These are phyloP conservation scores for Hystrix brachyura DNA, from an alignment of 2,113 vertebrate species.

Conservation along the genomic window DNA sequence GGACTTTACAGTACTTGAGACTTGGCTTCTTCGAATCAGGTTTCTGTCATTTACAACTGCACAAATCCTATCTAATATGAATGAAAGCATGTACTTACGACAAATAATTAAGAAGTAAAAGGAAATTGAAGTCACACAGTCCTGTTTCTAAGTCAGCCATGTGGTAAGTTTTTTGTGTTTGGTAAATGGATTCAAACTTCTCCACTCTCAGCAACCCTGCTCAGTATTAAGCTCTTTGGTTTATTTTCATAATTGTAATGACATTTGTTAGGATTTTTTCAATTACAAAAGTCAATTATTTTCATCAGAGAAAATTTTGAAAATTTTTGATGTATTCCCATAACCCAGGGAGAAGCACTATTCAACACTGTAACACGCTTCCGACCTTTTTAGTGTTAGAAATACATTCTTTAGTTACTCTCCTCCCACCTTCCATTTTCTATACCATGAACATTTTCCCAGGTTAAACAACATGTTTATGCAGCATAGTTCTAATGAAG, in stretches of 20 bases:
- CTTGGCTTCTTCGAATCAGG: not conserved
- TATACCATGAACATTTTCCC: conserved; percentile 32
- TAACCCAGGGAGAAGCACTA: not conserved
- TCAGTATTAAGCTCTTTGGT: not conserved
- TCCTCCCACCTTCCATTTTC: not conserved
- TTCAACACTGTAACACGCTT: not conserved
- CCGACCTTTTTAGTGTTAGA: not conserved
- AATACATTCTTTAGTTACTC: conserved; percentile 14
- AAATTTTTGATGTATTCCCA: not conserved
- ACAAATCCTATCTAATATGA: not conserved
- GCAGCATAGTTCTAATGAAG: conserved; percentile 17
- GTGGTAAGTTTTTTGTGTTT: not conserved
- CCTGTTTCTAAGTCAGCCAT: conserved; percentile 19
- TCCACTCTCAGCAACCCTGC: not conserved
- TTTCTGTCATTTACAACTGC: not conserved
- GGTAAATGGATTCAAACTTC: not conserved
- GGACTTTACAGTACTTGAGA: not conserved
- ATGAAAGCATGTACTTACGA: not conserved
- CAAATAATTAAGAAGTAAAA: not conserved
- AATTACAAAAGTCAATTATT: conserved; percentile 32
- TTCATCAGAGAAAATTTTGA: not conserved
- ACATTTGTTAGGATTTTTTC: not conserved
- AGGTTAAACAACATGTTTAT: conserved; percentile 32
- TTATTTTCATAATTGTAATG: conserved; percentile 55
- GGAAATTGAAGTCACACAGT: not conserved